Evolutionary conservation across 2,797 vertebrate genomes (phyloP), one percentile per base, ranked within the genome.

Genomic region (Chrysolophus pictus): DNA sequence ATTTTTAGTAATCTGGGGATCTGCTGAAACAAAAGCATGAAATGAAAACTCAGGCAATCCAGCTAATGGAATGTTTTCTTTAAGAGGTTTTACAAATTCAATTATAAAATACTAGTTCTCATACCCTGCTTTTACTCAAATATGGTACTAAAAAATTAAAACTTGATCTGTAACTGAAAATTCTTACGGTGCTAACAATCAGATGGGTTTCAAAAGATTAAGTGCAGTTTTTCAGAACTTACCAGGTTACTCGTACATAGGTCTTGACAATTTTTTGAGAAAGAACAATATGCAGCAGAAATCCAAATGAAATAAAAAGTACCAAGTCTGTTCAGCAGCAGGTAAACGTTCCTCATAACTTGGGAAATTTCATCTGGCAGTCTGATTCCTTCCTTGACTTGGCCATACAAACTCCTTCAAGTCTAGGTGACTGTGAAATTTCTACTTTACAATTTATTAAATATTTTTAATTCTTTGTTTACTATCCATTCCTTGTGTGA

Each of bases 241-340:
- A 98, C 96, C 96, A 96, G 83, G 56, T 95, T 94, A 56, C 78
- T 94, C 29, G 93, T 51, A 88, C 96, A 96, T 19, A 95, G 94
- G 47, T 93, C 94, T 28, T 92, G 78, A 65, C 96, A 98, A 62
- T 84, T 92, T 77, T 92, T 93, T 59, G 96, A 87, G 78, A 94
- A 87, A 59, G 82, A 60, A 41, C 86, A 85, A n/a, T 47, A 85
- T 5, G 23, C 88, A 59, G 88, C 78, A 90, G 94, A 97, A 71
- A 97, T 96, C 95, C 97, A 97, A 9, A 96, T 1, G 55, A 51
- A 94, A 60, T 35, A 86, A 79, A 97, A 89, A 78, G 21, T n/a
- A 44, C 7, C 46, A 76, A 90, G 68, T 6, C 14, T 73, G 51
- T 73, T 58, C 51, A 78, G 79, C 1, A 1, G 77, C 67, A 64